Evolutionary conservation across 2,888 invertebrate genomes (phyloP).

Genomic region (Meandrusa payeni): DNA sequence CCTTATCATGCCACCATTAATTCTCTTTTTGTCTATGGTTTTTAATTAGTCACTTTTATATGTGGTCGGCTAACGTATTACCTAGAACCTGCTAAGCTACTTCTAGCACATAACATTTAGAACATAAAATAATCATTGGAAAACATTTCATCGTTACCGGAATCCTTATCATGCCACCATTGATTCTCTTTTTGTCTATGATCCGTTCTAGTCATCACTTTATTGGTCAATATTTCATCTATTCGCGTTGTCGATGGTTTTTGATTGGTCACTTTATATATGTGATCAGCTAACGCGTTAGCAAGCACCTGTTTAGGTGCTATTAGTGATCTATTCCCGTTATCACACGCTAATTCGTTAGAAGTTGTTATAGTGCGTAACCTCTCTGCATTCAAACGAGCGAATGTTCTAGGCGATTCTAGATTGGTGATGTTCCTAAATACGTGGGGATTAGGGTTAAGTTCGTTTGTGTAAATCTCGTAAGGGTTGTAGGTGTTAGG

Average conservation of each 20-base stretch:
- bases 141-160: slow-evolving; percentile 56
- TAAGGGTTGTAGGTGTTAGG: slow-evolving; percentile 50
- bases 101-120: too few species aligned
- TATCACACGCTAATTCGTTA: slow-evolving; percentile 58
- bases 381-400: slow-evolving; percentile 69
- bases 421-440: slow-evolving; percentile 65
- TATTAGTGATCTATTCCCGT: slow-evolving; percentile 44
- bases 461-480: slow-evolving; percentile 35
- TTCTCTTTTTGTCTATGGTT: too few species aligned
- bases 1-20: too few species aligned
- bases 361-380: slow-evolving; percentile 56
- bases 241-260: slow-evolving; percentile 71
- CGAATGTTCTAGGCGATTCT: slow-evolving; percentile 62
- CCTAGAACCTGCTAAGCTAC: too few species aligned
- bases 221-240: slow-evolving; percentile 72
- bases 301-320: slow-evolving; percentile 72
- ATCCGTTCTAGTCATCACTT: slow-evolving; percentile 48
- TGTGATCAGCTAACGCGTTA: slow-evolving; percentile 70
- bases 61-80: slow-evolving; percentile 70
- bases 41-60: too few species aligned
- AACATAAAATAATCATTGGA: slow-evolving; percentile 63
- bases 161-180: slow-evolving; percentile 61
- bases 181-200: slow-evolving; percentile 58
- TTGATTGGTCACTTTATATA: slow-evolving; percentile 77
- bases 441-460: slow-evolving; percentile 36